These are phyloP conservation scores for Sebastes melanostomus DNA, from an alignment of 2,797 vertebrate species.

Conservation along the genomic window DNA sequence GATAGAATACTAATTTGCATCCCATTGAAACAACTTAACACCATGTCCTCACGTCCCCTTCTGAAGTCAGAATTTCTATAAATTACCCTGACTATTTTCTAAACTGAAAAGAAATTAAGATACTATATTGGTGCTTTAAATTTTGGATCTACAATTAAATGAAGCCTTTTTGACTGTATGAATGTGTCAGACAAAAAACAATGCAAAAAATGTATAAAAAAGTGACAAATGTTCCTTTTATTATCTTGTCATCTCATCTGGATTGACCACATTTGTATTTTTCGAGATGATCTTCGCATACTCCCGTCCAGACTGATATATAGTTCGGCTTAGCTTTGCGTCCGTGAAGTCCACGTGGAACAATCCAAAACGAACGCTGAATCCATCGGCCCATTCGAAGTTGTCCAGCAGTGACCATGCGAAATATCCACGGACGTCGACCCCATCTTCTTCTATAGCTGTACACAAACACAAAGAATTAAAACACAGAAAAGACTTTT, in stretches of 20 bases:
- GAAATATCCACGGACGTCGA: conserved; percentile 81
- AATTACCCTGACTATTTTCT: not conserved
- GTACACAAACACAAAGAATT: conserved; percentile 25
- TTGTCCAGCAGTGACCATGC: conserved; percentile 87
- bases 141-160: not conserved
- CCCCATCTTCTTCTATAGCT: conserved; percentile 78
- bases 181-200: not conserved
- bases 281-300: conserved; percentile 82
- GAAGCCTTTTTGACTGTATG: not conserved
- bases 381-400: conserved; percentile 86
- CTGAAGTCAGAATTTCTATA: conserved; percentile 23
- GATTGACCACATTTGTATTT: conserved; percentile 46
- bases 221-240: not conserved
- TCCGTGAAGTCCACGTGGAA: conserved; percentile 86
- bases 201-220: not conserved
- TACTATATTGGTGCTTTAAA: not conserved
- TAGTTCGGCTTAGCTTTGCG: conserved; percentile 64
- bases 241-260: not conserved
- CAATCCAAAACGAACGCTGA: conserved; percentile 83
- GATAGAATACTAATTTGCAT: conserved; percentile 43
- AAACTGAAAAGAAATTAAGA: not conserved
- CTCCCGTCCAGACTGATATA: conserved; percentile 83
- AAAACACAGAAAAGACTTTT: not conserved
- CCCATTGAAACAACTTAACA: conserved; percentile 23
- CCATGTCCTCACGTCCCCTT: conserved; percentile 17